Percentiles rank a stretch among this genome's conserved stretches.
These are phyloP conservation scores for Cygnus buccinator DNA, from an alignment of 2,113 vertebrate species.

Conservation along the genomic window DNA sequence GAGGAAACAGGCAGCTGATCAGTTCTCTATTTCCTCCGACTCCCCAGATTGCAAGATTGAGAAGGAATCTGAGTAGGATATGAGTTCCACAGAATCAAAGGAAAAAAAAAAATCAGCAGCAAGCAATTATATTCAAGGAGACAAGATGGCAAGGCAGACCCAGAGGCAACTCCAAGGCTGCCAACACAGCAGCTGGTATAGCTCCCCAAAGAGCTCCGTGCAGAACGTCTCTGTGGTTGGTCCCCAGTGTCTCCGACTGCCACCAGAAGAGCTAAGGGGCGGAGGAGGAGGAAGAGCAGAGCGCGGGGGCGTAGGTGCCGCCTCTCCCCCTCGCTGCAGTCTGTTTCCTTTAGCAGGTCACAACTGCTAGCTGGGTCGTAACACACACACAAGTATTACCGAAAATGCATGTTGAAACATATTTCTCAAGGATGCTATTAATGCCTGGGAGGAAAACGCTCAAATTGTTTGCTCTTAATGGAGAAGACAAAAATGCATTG, in stretches of 20 bases:
- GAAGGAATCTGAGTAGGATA: neutral
- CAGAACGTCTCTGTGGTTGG: neutral
- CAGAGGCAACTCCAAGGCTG: slow-evolving; percentile 41
- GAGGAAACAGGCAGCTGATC: slow-evolving; percentile 20
- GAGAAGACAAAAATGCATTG: slow-evolving; percentile 37
- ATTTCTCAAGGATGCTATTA: slow-evolving; percentile 64
- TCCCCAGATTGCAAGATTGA: neutral
- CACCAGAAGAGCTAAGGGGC: neutral
- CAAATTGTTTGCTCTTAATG: slow-evolving; percentile 40
- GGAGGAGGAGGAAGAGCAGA: neutral
- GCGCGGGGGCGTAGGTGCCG: neutral
- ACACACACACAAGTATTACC: neutral
- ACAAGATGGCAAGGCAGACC: neutral
- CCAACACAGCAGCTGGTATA: slow-evolving; percentile 58
- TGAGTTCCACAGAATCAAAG: neutral
- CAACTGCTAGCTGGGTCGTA: slow-evolving; percentile 29
- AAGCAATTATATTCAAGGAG: slow-evolving; percentile 30
- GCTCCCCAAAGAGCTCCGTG: neutral
- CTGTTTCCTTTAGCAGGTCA: slow-evolving; percentile 40
- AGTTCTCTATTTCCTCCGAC: neutral
- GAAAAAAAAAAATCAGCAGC: neutral
- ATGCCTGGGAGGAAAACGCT: slow-evolving; percentile 62
- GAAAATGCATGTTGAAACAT: slow-evolving; percentile 48
- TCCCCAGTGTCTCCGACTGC: neutral
- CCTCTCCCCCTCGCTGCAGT: neutral